Percentiles rank a stretch among this genome's conserved stretches.
phyloP scores from a whole-genome alignment of 2,888 invertebrate genomes.

The Folsomia candida region DNA sequence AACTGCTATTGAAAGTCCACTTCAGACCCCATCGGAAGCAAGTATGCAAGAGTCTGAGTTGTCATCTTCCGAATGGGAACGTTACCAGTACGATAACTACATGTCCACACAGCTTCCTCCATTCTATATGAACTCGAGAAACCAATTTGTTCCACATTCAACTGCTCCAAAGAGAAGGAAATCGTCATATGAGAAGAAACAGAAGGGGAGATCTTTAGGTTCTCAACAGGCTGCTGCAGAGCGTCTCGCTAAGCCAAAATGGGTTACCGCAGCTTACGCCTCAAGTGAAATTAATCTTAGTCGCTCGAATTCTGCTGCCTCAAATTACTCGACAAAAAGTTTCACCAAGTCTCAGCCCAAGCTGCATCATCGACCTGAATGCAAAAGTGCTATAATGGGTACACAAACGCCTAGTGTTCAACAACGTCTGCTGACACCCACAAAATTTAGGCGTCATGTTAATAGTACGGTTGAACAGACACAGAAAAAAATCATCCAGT shows the following conservation, averaged over 20 bases:
- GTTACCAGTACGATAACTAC: neutral
- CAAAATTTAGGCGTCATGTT: neutral
- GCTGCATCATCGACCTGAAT: neutral
- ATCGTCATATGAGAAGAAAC: no score
- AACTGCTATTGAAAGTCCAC: no score
- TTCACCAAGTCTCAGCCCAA: neutral
- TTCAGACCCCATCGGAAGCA: no score
- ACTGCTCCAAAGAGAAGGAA: neutral
- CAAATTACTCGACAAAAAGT: neutral
- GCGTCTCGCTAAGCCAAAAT: constrained; percentile 3
- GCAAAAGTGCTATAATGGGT: neutral
- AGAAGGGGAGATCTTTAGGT: no score
- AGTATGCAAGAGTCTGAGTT: no score
- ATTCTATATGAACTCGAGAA: neutral
- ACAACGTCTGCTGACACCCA: constrained; percentile 19
- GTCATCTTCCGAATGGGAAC: neutral
- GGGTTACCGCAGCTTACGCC: neutral
- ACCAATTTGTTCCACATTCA: neutral
- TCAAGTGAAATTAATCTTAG: neutral
- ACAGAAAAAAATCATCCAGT: neutral
- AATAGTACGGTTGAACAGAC: neutral
- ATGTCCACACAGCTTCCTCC: neutral
- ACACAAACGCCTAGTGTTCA: constrained; percentile 18
- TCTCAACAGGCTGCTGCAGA: neutral
- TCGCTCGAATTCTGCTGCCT: neutral